Evolutionary conservation across 2,113 vertebrate genomes (phyloP).

Genomic region (Alces alces): DNA sequence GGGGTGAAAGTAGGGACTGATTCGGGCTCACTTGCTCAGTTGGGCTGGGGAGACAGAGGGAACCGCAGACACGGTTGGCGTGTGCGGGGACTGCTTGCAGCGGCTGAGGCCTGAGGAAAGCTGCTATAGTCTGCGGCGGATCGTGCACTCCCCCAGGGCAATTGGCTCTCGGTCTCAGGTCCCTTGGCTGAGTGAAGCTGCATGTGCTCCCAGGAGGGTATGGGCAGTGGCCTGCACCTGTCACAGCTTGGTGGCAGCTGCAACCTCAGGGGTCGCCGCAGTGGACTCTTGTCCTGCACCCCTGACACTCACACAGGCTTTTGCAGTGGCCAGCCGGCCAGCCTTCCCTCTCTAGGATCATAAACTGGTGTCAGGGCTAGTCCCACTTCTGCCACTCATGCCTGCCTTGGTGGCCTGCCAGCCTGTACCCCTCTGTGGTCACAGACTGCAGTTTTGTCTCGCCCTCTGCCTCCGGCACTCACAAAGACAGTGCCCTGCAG

Average conservation of each 20-base stretch:
- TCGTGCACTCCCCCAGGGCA: background rate
- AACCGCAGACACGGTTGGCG: background rate
- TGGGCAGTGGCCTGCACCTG: background rate
- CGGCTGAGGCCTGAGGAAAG: background rate
- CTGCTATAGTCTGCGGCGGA: background rate
- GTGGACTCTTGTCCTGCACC: background rate
- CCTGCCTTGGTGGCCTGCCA: background rate
- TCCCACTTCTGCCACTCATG: background rate
- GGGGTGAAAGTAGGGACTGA: background rate
- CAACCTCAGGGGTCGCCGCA: background rate
- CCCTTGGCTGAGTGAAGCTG: background rate
- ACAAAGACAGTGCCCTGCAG: background rate
- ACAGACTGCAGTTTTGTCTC: background rate
- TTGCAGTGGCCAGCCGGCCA: background rate
- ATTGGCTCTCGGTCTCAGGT: fast-evolving
- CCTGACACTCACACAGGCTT: background rate
- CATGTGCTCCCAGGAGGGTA: background rate
- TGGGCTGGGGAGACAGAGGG: background rate
- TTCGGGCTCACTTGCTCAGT: background rate
- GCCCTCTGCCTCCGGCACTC: background rate
- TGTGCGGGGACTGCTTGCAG: fast-evolving
- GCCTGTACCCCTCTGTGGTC: background rate
- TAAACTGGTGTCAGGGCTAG: background rate
- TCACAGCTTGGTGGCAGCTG: background rate
- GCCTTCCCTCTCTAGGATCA: background rate